Evolutionary conservation across 2,888 invertebrate species (phyloP), one percentile per base, ranked within the genome.

Genomic region (Julus scanicus): DNA sequence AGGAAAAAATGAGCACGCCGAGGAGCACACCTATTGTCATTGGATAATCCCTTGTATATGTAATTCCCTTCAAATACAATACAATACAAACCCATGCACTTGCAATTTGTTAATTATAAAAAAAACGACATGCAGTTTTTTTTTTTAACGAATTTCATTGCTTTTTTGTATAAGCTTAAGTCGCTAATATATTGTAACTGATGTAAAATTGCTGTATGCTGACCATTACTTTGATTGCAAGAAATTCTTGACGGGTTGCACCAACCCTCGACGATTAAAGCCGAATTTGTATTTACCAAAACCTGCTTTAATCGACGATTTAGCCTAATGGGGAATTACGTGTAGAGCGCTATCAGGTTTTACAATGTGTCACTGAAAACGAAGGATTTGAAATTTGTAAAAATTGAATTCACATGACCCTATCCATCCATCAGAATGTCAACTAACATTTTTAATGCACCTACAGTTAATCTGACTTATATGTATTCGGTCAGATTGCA

Each of bases 351-450:
- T 8, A 71, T 71, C 20, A 71, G 71, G 29, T 71, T 63, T 71
- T 71, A 71, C 71, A 71, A 71, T 71, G 71, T 71, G 71, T 71
- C 71, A 71, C 71, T 71, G 71, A 20, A 71, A 71, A 71, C 71
- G 71, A 71, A 29, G 11, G 71, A 71, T 71, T 71, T 71, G 9
- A 11, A 71, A 71, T 71, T 71, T 71, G 71, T 44, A n/a, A 63
- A 63, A 63, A 63, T 63, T 49, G 49, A 63, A n/a, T n/a, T n/a
- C 20, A 8, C 17, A 63, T 63, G 63, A 63, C 20, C 71, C 71
- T 5, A 71, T 71, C 71, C 8, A 11, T 8, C 29, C 20, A 71
- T 11, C 63, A 8, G 20, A 20, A 48, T 48, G 6, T 48, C 13
- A 11, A 13, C 48, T 13, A 11, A 48, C 29, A 48, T 6, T 48